These are phyloP conservation scores for Seira ritae DNA, from an alignment of 2,888 invertebrate species.

Conservation along the genomic window DNA sequence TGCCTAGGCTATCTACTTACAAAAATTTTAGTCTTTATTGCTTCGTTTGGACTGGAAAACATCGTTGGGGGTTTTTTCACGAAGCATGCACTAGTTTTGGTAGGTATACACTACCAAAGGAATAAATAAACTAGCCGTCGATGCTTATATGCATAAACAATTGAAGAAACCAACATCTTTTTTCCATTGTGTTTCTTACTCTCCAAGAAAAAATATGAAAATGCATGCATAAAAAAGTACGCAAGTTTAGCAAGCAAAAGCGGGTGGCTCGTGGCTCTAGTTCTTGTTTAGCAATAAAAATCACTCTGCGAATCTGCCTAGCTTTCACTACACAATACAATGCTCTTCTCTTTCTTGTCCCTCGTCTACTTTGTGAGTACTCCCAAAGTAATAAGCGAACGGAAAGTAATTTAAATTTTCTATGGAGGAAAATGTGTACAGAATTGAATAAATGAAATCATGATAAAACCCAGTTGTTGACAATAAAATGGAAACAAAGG, in stretches of 20 bases:
- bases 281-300: background rate
- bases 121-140: background rate
- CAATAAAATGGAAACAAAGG: slow-evolving; percentile 5
- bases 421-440: background rate
- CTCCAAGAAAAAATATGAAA: background rate
- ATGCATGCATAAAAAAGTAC: background rate
- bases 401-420: slow-evolving; percentile 21
- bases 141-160: background rate
- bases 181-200: background rate
- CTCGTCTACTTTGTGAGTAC: background rate
- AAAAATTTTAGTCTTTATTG: slow-evolving; percentile 6
- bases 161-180: slow-evolving; percentile 6
- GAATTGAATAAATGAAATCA: slow-evolving; percentile 12
- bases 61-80: slow-evolving; percentile 2
- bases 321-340: background rate
- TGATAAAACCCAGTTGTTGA: background rate
- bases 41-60: background rate
- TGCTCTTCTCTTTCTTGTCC: background rate
- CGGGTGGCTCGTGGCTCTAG: too few relatives aligned
- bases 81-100: background rate
- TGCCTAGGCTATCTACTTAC: slow-evolving; percentile 10
- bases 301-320: background rate
- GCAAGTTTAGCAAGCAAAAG: background rate
- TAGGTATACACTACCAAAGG: background rate
- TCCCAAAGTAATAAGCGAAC: slow-evolving; percentile 2